Evolutionary conservation across 2,113 vertebrate genomes (phyloP).

Genomic region (Colistium nudipinnis): DNA sequence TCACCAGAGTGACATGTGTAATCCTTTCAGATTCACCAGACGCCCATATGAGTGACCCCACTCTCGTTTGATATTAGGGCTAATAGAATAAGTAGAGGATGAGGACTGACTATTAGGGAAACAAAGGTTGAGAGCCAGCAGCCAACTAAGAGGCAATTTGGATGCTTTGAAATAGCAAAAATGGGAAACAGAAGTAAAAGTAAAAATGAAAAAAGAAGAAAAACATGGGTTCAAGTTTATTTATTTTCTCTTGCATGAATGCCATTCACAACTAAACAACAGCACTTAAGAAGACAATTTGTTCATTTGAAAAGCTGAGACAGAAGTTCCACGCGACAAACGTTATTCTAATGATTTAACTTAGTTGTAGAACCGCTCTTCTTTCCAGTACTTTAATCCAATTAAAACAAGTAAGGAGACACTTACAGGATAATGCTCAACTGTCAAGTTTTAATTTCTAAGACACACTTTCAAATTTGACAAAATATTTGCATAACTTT

Average conservation of each 20-base stretch:
- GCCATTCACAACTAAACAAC: constrained; percentile 26
- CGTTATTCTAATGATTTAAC: constrained; percentile 20
- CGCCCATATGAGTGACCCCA: no score
- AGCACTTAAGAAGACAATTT: constrained; percentile 37
- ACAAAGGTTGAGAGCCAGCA: background rate
- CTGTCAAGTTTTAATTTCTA: background rate
- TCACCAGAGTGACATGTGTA: no score
- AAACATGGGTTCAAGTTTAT: constrained; percentile 19
- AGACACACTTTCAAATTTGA: background rate
- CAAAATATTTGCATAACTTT: constrained; percentile 33
- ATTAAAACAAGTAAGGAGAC: background rate
- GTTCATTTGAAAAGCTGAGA: constrained; percentile 20
- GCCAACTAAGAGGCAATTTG: background rate
- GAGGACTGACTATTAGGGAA: background rate
- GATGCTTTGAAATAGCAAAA: background rate
- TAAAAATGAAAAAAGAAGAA: background rate
- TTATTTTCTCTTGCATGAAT: constrained; percentile 41
- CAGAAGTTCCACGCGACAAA: constrained; percentile 15
- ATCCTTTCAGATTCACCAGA: no score
- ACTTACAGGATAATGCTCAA: background rate
- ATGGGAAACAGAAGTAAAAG: background rate
- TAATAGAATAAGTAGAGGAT: background rate
- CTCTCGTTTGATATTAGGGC: background rate
- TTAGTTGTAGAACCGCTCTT: constrained; percentile 10
- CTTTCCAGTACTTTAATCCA: background rate